Evolutionary conservation across 2,113 vertebrate genomes (phyloP), one percentile per base, ranked within the genome.

Genomic region (Salvelinus fontinalis): DNA sequence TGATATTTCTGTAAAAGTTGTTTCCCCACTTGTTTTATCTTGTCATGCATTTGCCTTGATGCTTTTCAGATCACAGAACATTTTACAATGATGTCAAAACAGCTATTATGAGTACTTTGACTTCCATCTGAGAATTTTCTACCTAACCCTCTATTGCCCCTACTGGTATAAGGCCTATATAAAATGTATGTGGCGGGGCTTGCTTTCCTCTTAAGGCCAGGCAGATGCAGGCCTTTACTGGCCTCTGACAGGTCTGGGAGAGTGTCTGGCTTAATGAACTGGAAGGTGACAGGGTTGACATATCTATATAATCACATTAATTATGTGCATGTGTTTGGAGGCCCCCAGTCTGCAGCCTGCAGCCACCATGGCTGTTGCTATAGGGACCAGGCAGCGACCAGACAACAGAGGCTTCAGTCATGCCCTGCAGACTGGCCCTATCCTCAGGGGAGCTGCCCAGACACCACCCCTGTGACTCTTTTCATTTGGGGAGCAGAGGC

Each of bases 401-500:
- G 39, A 44, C 39, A 44, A 44, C 39, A 73, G 77, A 20, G 85
- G 87, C 89, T 83, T 81, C 91, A 95, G 93, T 90, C 89, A 80
- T 85, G 81, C 71, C 89, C 80, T 67, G 84, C 91, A 93, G 94
- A 90, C 93, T 79, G 90, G 82, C 71, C 78, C 81, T 88, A 81
- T 82, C 92, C 93, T 82, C 91, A 16, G 0, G 94, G 89, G 94
- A 91, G 83, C 81, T 86, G 94, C 91, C 95, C 95, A 95, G 94
- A 95, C 94, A 78, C 91, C 93, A 95, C 94, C 95, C 89, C 84
- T 34, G 87, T 79, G 80, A 89, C 81, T 83, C 82, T 79, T 85
- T 90, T 90, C 77, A 84, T 86, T 89, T 79, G 80, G 57, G 74
- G 67, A 77, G 74, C 72, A 48, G 67, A 71, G 71, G 73, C 65